Evolutionary conservation across 2,888 invertebrate genomes (phyloP).

Genomic region (Pachliopta kotzebuea): DNA sequence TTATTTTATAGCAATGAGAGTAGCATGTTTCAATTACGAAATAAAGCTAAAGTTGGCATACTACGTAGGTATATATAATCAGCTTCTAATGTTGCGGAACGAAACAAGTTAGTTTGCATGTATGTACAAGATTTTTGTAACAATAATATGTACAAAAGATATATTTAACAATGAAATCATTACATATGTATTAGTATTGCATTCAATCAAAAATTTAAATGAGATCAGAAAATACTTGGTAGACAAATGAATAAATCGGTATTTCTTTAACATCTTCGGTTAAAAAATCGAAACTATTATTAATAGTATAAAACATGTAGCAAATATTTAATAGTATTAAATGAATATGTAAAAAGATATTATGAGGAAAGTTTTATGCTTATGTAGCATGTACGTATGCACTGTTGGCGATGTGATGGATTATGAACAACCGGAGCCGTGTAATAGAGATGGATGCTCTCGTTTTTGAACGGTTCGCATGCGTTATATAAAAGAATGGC

Average conservation of each 20-base stretch:
- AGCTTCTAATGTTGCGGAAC: constrained; percentile 11
- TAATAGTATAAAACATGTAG: too few species aligned
- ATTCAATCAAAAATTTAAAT: too few species aligned
- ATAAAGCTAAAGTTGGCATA: too few species aligned
- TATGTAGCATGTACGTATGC: neutral
- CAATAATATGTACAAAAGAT: neutral
- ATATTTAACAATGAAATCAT: too few species aligned
- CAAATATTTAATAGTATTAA: too few species aligned
- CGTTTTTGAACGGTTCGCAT: constrained; percentile 4
- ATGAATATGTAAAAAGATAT: neutral
- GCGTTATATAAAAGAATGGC: neutral
- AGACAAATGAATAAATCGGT: too few species aligned
- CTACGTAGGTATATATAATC: constrained; percentile 9
- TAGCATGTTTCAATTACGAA: neutral
- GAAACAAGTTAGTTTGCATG: neutral
- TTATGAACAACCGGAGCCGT: constrained; percentile 7
- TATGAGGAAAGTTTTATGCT: neutral
- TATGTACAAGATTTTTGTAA: neutral
- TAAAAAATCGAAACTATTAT: too few species aligned
- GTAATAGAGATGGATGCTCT: constrained; percentile 13
- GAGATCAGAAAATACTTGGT: too few species aligned
- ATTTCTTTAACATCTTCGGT: too few species aligned
- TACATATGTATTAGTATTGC: too few species aligned
- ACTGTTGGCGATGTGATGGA: neutral
- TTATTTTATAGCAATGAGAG: neutral